Conservation (phyloP, 2,888 invertebrate species). For the Parapristionchus giblindavisi region DNA sequence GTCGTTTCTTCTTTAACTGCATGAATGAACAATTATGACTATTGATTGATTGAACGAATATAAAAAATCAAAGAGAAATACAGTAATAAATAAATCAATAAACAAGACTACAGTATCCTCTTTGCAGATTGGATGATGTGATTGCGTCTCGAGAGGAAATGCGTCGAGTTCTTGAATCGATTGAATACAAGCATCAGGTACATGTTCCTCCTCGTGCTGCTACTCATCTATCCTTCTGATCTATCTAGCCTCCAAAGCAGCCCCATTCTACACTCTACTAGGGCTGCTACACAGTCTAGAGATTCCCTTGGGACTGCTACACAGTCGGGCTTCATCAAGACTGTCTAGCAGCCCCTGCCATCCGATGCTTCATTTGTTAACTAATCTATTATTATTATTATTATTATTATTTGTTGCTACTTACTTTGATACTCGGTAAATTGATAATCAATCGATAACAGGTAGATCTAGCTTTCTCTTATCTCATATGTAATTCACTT, state of each 20-base stretch:
- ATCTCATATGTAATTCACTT: too few species aligned
- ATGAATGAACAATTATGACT: too few species aligned
- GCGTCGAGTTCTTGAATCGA: constrained; percentile 22
- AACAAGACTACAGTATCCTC: too few species aligned
- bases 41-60: too few species aligned
- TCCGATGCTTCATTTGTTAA: too few species aligned
- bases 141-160: constrained; percentile 37
- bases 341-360: too few species aligned
- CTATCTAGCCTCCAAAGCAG: too few species aligned
- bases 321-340: too few species aligned
- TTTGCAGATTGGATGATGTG: constrained; percentile 40
- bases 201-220: not conserved
- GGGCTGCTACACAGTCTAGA: not conserved
- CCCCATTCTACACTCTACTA: too few species aligned
- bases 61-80: not conserved
- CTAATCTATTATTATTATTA: not conserved
- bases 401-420: not conserved
- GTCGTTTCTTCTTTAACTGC: too few species aligned
- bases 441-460: not conserved
- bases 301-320: too few species aligned
- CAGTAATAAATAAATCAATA: too few species aligned
- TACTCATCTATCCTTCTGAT: constrained; percentile 30
- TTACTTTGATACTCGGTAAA: constrained; percentile 19
- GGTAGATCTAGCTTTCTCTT: constrained; percentile 13
- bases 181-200: constrained; percentile 43